phyloP scores from a whole-genome alignment of 2,797 vertebrate genomes.

The Mus caroli region DNA sequence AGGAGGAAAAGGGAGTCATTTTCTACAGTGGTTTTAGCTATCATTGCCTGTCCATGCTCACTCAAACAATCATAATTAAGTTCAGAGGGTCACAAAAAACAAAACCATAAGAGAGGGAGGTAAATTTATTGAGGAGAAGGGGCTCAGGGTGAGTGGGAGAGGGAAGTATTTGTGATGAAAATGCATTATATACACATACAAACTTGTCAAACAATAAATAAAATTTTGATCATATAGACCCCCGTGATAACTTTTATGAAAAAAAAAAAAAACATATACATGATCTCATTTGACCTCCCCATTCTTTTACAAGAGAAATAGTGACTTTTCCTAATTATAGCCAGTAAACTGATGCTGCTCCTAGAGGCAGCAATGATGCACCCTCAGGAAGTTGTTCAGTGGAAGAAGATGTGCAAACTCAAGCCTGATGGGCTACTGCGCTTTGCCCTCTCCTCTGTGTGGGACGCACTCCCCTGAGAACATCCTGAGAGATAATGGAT shows the following conservation, averaged over 20 bases:
- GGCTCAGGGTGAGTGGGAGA: not conserved
- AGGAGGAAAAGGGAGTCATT: not conserved
- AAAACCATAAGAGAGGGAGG: not conserved
- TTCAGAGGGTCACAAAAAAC: not conserved
- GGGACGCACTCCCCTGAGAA: not conserved
- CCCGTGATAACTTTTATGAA: not conserved
- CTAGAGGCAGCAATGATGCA: not conserved
- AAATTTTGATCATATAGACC: not conserved
- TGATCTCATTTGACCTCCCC: not conserved
- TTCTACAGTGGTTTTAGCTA: not conserved
- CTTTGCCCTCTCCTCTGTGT: not conserved
- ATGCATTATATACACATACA: not conserved
- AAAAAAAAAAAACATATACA: not conserved
- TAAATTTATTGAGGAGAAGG: not conserved
- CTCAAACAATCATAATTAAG: not conserved
- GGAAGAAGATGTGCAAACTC: not conserved
- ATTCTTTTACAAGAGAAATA: not conserved
- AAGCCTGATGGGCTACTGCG: not conserved
- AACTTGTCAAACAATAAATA: not conserved
- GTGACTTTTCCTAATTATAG: not conserved
- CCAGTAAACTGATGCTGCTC: not conserved
- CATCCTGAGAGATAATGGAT: conserved; percentile 65
- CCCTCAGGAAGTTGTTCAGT: not conserved
- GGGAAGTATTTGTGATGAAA: not conserved
- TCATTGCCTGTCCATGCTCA: not conserved